Percentiles rank a stretch among this genome's conserved stretches.
These are phyloP conservation scores for Meda fulgida DNA, from an alignment of 2,797 vertebrate species.

Conservation along the genomic window DNA sequence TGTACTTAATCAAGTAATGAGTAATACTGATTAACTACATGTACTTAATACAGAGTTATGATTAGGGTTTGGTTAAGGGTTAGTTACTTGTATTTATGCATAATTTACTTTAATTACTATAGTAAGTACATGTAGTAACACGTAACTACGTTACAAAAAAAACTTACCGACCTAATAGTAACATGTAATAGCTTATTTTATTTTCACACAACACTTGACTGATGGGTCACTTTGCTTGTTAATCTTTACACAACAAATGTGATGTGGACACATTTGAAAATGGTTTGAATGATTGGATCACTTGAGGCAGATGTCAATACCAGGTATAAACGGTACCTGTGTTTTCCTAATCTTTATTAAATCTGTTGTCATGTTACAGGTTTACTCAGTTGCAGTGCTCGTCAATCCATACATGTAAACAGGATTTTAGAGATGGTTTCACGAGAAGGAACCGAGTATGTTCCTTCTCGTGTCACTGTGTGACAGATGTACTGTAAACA, in stretches of 20 bases:
- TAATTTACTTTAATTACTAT: too few species aligned
- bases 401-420: not conserved
- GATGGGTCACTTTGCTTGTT: not conserved
- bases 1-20: too few species aligned
- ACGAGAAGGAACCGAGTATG: not conserved
- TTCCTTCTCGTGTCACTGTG: not conserved
- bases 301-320: not conserved
- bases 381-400: not conserved
- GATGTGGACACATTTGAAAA: not conserved
- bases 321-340: not conserved
- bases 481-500: slow-evolving; percentile 28
- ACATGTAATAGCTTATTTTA: not conserved
- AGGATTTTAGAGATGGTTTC: slow-evolving; percentile 14
- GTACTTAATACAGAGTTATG: too few species aligned
- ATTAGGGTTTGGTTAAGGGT: too few species aligned
- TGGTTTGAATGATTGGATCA: slow-evolving; percentile 7
- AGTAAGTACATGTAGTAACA: too few species aligned
- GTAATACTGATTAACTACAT: too few species aligned
- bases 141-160: too few species aligned
- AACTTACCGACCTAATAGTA: too few species aligned
- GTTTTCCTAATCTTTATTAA: not conserved
- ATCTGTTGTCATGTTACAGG: slow-evolving; percentile 8
- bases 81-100: too few species aligned
- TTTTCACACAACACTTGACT: not conserved
- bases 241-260: not conserved